Conservation (phyloP, 2,113 vertebrate species). For the Hystrix cristata region DNA sequence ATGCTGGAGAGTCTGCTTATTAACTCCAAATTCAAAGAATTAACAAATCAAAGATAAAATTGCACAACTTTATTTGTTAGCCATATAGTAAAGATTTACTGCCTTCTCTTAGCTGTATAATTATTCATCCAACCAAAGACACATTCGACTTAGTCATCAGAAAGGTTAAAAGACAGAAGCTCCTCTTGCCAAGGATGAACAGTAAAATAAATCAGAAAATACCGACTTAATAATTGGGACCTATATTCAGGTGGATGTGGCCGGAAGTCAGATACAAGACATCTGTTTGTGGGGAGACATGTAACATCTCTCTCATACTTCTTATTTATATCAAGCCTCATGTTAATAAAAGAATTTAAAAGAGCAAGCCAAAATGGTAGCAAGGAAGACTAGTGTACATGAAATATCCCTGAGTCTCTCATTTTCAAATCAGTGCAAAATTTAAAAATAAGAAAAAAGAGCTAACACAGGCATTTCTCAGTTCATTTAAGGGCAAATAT, state of each 20-base stretch:
- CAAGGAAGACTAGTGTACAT: background rate
- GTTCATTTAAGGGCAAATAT: constrained; percentile 1
- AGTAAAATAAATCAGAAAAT: constrained; percentile 71
- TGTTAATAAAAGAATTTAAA: constrained; percentile 17
- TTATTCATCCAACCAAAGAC: constrained; percentile 71
- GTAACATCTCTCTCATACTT: constrained; percentile 1
- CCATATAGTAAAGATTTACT: constrained; percentile 32
- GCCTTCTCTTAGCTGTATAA: background rate
- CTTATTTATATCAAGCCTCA: background rate
- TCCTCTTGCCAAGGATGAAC: constrained; percentile 54
- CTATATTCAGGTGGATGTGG: background rate
- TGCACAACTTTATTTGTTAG: constrained; percentile 52
- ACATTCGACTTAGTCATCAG: constrained; percentile 66
- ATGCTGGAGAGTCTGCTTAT: constrained; percentile 39
- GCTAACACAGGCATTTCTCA: background rate
- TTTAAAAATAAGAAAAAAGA: constrained; percentile 23
- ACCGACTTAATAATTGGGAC: constrained; percentile 11
- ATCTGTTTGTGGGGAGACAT: background rate
- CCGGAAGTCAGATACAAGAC: background rate
- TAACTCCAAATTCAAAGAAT: constrained; percentile 51
- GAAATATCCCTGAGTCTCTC: background rate
- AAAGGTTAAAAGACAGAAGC: constrained; percentile 58
- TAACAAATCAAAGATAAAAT: constrained; percentile 68
- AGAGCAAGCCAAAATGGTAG: background rate
- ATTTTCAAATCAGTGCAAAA: constrained; percentile 55